Base-by-base conservation (phyloP, 2,113 vertebrate genomes). In the Leptobrachium leishanense region DNA sequence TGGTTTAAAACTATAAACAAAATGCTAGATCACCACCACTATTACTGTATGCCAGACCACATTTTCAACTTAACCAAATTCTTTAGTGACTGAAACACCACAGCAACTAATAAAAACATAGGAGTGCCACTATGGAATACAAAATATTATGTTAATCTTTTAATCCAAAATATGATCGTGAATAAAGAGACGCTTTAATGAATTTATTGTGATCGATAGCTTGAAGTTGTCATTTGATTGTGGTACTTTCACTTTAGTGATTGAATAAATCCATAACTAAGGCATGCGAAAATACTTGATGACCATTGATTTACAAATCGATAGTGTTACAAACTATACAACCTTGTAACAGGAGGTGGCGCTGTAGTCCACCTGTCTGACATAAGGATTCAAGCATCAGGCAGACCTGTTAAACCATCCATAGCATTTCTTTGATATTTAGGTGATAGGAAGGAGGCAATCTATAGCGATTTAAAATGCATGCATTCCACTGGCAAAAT, bases 251-350 rank as follows among this genome's bases (percentile, higher is more conserved):
- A 70, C 67, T 72, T 77, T 79, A 79, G 15, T 73, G 20, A 79
- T 66, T 79, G 72, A 68, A 46, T 74, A 73, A 74, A 80, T 80
- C 77, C 42, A 80, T 80, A 80, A 41, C 54, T n/a, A 50, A 77
- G 69, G 15, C 40, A 20, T 39, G 13, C n/a, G 62, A 68, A 62
- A 68, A 65, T 79, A 72, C 77, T 73, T 68, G 63, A 73, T 74
- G 62, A 65, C 44, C 46, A 74, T 74, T 74, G 77, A 80, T 74
- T 57, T 50, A 79, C n/a, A 74, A 74, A 80, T 80, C 77, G 74
- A 79, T 79, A 15, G 46, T 50, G 11, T 62, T 43, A 59, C 1
- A 62, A 5, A 62, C 3, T 50, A 10, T 74, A 5, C n/a, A 15
- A 40, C 39, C 13, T 43, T 67, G 8, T 3, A n/a, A 70, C 77